phyloP scores from a whole-genome alignment of 1,140 invertebrate genomes.

The Drosophila setifemur region DNA sequence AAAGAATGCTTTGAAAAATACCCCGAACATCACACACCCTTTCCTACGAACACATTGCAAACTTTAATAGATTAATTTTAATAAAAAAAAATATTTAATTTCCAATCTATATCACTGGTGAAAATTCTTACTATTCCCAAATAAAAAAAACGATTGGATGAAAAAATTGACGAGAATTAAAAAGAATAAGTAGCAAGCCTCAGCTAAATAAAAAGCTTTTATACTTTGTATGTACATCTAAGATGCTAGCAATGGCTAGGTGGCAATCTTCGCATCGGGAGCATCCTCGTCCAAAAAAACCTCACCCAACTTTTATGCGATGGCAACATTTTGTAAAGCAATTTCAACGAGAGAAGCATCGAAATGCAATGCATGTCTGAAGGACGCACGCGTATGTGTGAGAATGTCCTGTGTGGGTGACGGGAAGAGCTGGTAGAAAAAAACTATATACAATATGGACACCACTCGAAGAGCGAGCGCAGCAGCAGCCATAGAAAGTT shows the following conservation, averaged over 20 bases:
- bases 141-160: slow-evolving; percentile 4
- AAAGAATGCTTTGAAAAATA: no score
- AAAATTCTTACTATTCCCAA: no score
- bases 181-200: slow-evolving; percentile 60
- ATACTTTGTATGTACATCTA: slow-evolving; percentile 29
- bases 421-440: slow-evolving; percentile 3
- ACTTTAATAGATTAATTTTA: no score
- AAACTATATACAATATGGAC: slow-evolving; percentile 56
- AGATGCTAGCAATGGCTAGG: slow-evolving; percentile 42
- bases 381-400: slow-evolving; percentile 51
- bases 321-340: slow-evolving; percentile 75
- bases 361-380: slow-evolving; percentile 74
- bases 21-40: no score
- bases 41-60: no score
- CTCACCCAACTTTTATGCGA: slow-evolving; percentile 59
- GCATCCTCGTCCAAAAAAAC: slow-evolving; percentile 61
- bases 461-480: slow-evolving; percentile 11
- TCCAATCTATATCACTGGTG: no score
- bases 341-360: slow-evolving; percentile 70
- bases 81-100: no score
- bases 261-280: slow-evolving; percentile 5
- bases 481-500: slow-evolving; percentile 69
- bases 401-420: slow-evolving; percentile 26
- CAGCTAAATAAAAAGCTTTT: slow-evolving; percentile 20
- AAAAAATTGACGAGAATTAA: slow-evolving; percentile 53